Base-by-base conservation (phyloP, 1,140 invertebrate species). In the Calycopis cecrops region DNA sequence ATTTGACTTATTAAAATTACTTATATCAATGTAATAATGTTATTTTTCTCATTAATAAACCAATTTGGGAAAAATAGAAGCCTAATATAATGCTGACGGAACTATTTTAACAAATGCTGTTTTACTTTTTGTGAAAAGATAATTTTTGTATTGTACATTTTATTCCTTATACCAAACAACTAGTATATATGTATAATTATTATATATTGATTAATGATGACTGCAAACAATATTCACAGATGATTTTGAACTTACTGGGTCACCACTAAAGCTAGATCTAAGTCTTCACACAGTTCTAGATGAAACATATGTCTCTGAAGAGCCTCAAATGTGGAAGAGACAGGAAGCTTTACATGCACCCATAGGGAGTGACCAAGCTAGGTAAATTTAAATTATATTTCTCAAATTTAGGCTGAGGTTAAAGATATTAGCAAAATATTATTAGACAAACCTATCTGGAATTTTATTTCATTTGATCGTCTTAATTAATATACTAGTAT, bases 181-280 rank as follows among this genome's bases (percentile, higher is more conserved):
- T 37, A 37, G 35, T n/a, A 11, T 37, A 11, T 11, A 37, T 11
- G n/a, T n/a, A n/a, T n/a, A n/a, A n/a, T n/a, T n/a, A n/a, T n/a
- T n/a, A n/a, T n/a, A n/a, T n/a, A n/a, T n/a, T n/a, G n/a, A n/a
- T n/a, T n/a, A n/a, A n/a, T n/a, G n/a, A n/a, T n/a, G n/a, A n/a
- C n/a, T n/a, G n/a, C n/a, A n/a, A n/a, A n/a, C n/a, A n/a, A n/a
- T n/a, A n/a, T n/a, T n/a, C 74, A 14, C 62, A 85, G 84, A 86
- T 55, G 85, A 87, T 52, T 61, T 87, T 12, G 87, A 88, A 12
- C 57, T 88, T 14, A 88, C 87, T 50, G 87, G 87, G 1, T 88
- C 87, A 16, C 87, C 87, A 3, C 60, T 88, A 4, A 88, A 88
- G 65, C 59, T 88, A n/a, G 83, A 88, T 60, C 59, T 88, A 33